A percentile compares a stretch with the other conserved stretches of the same genome.
phyloP scores from a whole-genome alignment of 2,888 invertebrate species.

The Agrilus biguttatus region DNA sequence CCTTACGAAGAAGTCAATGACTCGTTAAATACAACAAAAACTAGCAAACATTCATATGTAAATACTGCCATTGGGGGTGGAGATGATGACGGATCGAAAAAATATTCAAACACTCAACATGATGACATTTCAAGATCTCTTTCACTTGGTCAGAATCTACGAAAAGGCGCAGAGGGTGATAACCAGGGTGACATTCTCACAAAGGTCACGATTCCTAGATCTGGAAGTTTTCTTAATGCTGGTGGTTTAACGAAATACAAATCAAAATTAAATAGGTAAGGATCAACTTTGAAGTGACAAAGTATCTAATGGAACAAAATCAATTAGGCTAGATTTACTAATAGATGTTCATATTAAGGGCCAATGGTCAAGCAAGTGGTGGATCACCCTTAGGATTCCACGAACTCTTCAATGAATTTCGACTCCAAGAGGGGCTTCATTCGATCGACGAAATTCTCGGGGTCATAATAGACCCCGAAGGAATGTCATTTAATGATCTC shows the following conservation, averaged over 20 bases:
- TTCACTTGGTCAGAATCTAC: constrained; percentile 32
- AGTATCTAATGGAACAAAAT: not conserved
- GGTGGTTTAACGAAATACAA: constrained; percentile 64
- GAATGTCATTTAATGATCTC: constrained; percentile 85
- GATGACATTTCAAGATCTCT: constrained; percentile 34
- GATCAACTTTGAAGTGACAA: constrained; percentile 3
- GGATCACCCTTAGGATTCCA: constrained; percentile 76
- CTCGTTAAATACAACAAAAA: constrained; percentile 6
- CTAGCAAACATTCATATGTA: constrained; percentile 36
- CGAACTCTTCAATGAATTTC: constrained; percentile 75
- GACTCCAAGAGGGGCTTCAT: constrained; percentile 75
- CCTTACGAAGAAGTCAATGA: constrained; percentile 27
- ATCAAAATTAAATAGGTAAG: constrained; percentile 51
- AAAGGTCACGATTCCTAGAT: constrained; percentile 72
- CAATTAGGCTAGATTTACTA: not conserved
- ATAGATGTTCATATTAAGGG: constrained; percentile 30
- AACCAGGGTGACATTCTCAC: constrained; percentile 70
- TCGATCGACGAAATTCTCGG: constrained; percentile 78
- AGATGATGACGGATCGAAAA: too few relatives aligned
- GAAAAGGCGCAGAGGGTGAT: constrained; percentile 27
- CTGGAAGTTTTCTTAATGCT: constrained; percentile 73
- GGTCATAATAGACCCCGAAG: constrained; percentile 80
- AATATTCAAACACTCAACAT: constrained; percentile 16
- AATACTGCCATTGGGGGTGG: constrained; percentile 23
- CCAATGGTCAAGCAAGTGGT: constrained; percentile 48